Evolutionary conservation across 2,797 vertebrate species (phyloP).

Genomic region (Sebastes trivittatus): DNA sequence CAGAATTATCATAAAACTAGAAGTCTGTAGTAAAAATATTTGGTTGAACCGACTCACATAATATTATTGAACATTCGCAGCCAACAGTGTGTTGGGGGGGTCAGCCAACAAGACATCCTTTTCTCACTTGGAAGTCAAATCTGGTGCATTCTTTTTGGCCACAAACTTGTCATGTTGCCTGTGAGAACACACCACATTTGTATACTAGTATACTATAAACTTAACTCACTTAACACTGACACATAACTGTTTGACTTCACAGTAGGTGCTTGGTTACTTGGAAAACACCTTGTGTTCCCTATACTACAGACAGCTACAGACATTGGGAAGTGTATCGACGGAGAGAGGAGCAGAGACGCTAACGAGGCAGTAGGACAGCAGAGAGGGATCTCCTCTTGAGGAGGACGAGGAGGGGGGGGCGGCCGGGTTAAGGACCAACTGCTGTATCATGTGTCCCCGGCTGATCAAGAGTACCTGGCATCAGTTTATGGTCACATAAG

Average conservation of each 20-base stretch:
- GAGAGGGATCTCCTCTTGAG: constrained; percentile 44
- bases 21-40: not conserved
- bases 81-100: not conserved
- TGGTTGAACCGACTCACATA: not conserved
- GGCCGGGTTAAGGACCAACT: constrained; percentile 19
- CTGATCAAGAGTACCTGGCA: constrained; percentile 49
- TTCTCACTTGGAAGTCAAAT: not conserved
- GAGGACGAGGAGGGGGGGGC: not conserved
- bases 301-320: not conserved
- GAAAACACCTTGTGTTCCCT: constrained; percentile 65
- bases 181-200: not conserved
- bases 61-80: not conserved
- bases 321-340: constrained; percentile 32
- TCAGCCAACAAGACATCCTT: not conserved
- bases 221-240: not conserved
- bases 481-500: constrained; percentile 56
- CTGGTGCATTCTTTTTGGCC: not conserved
- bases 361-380: constrained; percentile 35
- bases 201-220: not conserved
- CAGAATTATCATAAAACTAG: not conserved
- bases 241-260: not conserved
- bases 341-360: constrained; percentile 20
- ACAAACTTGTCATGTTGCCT: not conserved
- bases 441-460: constrained; percentile 65
- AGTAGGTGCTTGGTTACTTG: constrained; percentile 41